Percentiles rank a stretch among this genome's conserved stretches.
These are phyloP conservation scores for Okamejei kenojei DNA, from an alignment of 2,797 vertebrate species.

Conservation along the genomic window DNA sequence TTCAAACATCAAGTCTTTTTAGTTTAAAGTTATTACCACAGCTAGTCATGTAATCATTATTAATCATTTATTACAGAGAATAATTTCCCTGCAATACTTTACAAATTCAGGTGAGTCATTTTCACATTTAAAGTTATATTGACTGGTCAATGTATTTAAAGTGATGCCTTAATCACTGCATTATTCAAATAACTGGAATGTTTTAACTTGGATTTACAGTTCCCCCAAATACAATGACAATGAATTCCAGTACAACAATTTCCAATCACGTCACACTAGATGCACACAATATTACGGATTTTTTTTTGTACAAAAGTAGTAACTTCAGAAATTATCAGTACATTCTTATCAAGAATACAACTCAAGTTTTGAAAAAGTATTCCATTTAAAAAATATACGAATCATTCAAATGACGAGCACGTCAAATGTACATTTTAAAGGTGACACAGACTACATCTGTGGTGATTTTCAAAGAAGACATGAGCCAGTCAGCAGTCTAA, in stretches of 20 bases:
- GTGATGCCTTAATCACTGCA: not conserved
- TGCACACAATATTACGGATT: not conserved
- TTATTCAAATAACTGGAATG: not conserved
- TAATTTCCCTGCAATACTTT: not conserved
- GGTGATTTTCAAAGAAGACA: not conserved
- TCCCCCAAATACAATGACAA: not conserved
- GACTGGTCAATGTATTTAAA: not conserved
- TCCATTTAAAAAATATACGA: not conserved
- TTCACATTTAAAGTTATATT: slow-evolving; percentile 24
- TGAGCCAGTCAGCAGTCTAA: not conserved
- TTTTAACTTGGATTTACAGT: not conserved
- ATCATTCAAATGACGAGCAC: not conserved
- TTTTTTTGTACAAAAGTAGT: not conserved
- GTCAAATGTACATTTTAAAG: not conserved
- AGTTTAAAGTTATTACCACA: not conserved
- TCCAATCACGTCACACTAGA: not conserved
- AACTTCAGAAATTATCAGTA: not conserved
- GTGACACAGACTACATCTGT: not conserved
- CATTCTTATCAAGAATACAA: not conserved
- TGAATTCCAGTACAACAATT: not conserved
- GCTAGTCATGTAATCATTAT: not conserved
- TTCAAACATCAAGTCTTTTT: too few species aligned
- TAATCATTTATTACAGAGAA: not conserved
- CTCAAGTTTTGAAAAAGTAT: not conserved
- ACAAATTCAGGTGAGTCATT: not conserved